Conservation (phyloP, 2,113 vertebrate genomes). For the Centropus bengalensis region DNA sequence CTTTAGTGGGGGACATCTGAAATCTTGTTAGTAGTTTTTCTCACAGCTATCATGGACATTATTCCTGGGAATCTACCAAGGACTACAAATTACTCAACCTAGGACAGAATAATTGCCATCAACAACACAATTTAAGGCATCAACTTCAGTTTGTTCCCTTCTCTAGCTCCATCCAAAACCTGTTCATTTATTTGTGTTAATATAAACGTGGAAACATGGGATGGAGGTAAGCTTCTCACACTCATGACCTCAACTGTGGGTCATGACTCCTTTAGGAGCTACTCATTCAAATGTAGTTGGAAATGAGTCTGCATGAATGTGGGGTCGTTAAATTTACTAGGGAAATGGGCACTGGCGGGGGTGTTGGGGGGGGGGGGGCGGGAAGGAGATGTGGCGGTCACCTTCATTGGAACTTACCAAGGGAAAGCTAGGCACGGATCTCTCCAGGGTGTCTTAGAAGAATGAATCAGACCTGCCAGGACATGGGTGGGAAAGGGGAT, state of each 20-base stretch:
- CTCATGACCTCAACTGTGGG: neutral
- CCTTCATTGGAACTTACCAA: neutral
- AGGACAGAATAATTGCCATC: neutral
- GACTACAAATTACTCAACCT: neutral
- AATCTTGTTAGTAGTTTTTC: neutral
- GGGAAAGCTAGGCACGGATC: neutral
- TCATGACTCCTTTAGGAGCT: neutral
- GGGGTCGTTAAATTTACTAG: neutral
- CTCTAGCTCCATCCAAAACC: neutral
- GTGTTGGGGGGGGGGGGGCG: no score
- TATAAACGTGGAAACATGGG: neutral
- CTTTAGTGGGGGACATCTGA: neutral
- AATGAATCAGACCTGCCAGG: conserved; percentile 21
- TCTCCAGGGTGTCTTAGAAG: neutral
- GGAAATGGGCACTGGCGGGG: neutral
- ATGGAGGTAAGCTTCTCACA: neutral
- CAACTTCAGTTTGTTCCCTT: neutral
- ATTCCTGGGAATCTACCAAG: neutral
- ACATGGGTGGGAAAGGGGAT: neutral
- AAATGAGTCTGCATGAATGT: neutral
- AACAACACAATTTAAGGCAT: neutral
- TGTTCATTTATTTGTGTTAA: neutral
- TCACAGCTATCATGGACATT: neutral
- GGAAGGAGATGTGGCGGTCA: neutral
- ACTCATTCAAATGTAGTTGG: neutral